These are phyloP conservation scores for Holothuria glaberrima DNA, from an alignment of 35 echinoderm and acorn worm genomes.

Conservation along the genomic window DNA sequence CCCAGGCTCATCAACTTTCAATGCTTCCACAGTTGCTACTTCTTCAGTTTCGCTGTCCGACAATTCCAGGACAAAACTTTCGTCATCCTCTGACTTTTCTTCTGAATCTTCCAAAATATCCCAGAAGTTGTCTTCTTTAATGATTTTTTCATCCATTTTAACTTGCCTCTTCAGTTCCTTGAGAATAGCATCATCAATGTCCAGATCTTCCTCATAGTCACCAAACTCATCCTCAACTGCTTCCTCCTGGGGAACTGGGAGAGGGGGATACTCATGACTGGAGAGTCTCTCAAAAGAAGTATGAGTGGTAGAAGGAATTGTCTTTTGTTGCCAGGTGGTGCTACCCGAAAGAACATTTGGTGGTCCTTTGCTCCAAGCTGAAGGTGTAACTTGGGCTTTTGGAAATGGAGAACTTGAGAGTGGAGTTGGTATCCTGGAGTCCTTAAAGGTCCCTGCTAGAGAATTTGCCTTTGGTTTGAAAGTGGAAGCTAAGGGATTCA, in stretches of 20 bases:
- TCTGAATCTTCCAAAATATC: conserved; percentile 2
- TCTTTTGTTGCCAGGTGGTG: no score
- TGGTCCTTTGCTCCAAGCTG: no score
- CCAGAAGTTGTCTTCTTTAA: neutral
- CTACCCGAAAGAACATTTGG: no score
- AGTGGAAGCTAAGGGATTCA: conserved; percentile 65
- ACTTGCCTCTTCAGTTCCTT: conserved; percentile 75
- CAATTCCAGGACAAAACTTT: neutral
- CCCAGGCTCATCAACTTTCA: neutral
- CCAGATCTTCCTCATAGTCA: conserved; percentile 68
- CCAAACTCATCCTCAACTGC: conserved; percentile 38
- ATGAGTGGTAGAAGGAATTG: no score
- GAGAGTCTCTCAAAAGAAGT: neutral
- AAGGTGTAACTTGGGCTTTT: no score
- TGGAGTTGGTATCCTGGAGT: no score
- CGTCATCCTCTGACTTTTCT: neutral
- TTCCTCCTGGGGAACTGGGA: neutral
- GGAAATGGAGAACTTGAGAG: no score
- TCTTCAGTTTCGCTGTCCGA: conserved; percentile 2
- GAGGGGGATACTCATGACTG: neutral
- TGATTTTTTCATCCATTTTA: neutral
- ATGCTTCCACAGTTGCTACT: neutral
- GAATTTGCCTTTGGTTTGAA: conserved; percentile 32
- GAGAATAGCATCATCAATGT: conserved; percentile 75
- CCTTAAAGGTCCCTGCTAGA: no score